These are phyloP conservation scores for Heterochromis multidens DNA, from an alignment of 2,113 vertebrate species.

Conservation along the genomic window DNA sequence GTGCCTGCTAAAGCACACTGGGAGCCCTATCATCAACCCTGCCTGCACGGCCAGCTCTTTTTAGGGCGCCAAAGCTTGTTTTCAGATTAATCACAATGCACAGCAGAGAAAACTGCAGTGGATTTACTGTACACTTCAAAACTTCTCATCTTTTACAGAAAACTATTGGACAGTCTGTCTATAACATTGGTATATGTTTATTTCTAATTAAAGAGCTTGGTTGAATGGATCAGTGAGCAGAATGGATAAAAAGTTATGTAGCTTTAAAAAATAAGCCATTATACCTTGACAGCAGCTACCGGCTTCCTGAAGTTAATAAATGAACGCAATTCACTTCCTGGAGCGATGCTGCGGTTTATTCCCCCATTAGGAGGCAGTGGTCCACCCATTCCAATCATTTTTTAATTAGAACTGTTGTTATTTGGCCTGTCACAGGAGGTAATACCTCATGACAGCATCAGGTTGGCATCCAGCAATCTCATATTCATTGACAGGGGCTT, in stretches of 20 bases:
- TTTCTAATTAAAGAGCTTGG: constrained; percentile 25
- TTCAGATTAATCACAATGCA: constrained; percentile 30
- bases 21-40: constrained; percentile 17
- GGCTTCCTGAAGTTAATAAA: constrained; percentile 67
- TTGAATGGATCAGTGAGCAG: constrained; percentile 18
- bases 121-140: background rate
- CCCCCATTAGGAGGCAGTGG: constrained; percentile 61
- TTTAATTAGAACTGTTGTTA: constrained; percentile 74
- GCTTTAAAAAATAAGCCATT: constrained; percentile 62
- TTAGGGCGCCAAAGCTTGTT: constrained; percentile 1
- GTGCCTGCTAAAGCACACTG: constrained; percentile 19
- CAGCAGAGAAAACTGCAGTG: background rate
- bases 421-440: constrained; percentile 63
- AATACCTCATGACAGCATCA: constrained; percentile 59
- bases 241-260: constrained; percentile 17
- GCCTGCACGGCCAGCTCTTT: constrained; percentile 13
- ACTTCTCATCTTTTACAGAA: background rate
- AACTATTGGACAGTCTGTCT: background rate
- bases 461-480: constrained; percentile 60
- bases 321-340: constrained; percentile 61
- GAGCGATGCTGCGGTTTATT: constrained; percentile 59
- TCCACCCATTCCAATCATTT: constrained; percentile 63
- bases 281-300: constrained; percentile 58
- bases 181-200: background rate
- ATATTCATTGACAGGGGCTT: constrained; percentile 56